Conservation (phyloP, 2,888 invertebrate species). For the Glyphotaelius pellucidus region DNA sequence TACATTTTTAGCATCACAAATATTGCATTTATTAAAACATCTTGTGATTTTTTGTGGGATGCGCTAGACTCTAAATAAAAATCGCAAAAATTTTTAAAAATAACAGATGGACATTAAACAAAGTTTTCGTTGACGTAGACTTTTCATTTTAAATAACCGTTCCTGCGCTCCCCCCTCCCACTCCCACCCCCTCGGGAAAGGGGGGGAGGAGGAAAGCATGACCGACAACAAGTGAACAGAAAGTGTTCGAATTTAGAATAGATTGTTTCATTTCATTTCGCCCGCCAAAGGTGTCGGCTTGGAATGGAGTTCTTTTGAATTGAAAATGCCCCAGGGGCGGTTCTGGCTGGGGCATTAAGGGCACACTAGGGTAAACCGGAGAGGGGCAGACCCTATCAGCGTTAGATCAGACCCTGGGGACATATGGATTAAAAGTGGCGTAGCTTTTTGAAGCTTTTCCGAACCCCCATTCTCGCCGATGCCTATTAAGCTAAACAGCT, state of each 20-base stretch:
- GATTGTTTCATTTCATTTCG: slow-evolving; percentile 67
- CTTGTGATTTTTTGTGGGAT: too few relatives aligned
- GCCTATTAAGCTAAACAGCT: slow-evolving; percentile 68
- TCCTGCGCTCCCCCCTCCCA: slow-evolving; percentile 7
- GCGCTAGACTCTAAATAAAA: not conserved
- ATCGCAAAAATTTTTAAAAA: not conserved
- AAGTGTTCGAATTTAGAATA: slow-evolving; percentile 65
- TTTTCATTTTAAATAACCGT: not conserved
- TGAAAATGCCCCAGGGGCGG: slow-evolving; percentile 64
- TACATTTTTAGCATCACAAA: too few relatives aligned
- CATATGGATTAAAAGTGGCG: slow-evolving; percentile 67
- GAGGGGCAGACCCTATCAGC: slow-evolving; percentile 66
- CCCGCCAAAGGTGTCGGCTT: slow-evolving; percentile 65
- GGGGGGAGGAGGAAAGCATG: slow-evolving; percentile 30
- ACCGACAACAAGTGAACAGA: slow-evolving; percentile 63
- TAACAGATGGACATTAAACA: not conserved
- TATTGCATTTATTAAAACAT: too few relatives aligned
- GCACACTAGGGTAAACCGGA: slow-evolving; percentile 59
- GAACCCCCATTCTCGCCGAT: slow-evolving; percentile 58
- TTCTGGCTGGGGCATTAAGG: slow-evolving; percentile 62
- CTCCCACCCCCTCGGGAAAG: slow-evolving; percentile 3
- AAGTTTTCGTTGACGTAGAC: not conserved
- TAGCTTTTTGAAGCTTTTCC: slow-evolving; percentile 64
- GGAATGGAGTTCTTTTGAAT: slow-evolving; percentile 67
- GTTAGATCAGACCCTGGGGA: slow-evolving; percentile 67